Evolutionary conservation across 2,113 vertebrate species (phyloP).

Genomic region (Xenopus tropicalis): UCB_Xtro_10.0 CM004444.2:24891001-24891500

Average conservation of each 20-base stretch:
- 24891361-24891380: slow-evolving; percentile 6
- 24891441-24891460: too few species aligned
- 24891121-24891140: slow-evolving; percentile 29
- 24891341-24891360: slow-evolving; percentile 4
- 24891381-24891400: slow-evolving; percentile 3
- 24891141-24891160: slow-evolving; percentile 35
- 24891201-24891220: slow-evolving; percentile 28
- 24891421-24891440: not conserved
- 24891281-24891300: slow-evolving; percentile 9
- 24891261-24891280: slow-evolving; percentile 11
- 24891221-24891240: slow-evolving; percentile 34
- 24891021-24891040: slow-evolving; percentile 21
- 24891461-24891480: too few species aligned
- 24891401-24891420: not conserved
- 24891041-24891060: slow-evolving; percentile 30
- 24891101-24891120: slow-evolving; percentile 42
- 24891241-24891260: slow-evolving; percentile 14
- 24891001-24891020: not conserved
- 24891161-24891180: slow-evolving; percentile 19
- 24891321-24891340: not conserved
- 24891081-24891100: slow-evolving; percentile 44
- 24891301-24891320: slow-evolving; percentile 28
- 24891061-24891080: slow-evolving; percentile 32
- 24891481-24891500: too few species aligned
- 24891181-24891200: slow-evolving; percentile 37